Conservation (phyloP, 2,888 invertebrate species). For the Pollenia labialis region DNA sequence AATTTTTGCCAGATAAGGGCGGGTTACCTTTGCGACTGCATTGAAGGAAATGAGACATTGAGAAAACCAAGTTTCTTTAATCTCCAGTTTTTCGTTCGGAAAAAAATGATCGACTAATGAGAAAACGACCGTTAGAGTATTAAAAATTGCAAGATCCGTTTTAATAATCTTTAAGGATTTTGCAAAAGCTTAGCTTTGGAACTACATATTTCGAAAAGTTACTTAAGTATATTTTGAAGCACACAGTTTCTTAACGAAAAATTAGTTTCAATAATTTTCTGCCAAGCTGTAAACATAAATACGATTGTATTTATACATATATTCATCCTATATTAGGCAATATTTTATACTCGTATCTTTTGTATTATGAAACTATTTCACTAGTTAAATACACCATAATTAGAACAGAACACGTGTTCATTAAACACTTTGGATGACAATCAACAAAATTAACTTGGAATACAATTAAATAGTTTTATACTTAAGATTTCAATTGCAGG, state of each 20-base stretch:
- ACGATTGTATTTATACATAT: conserved; percentile 24
- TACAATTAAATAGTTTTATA: conserved; percentile 69
- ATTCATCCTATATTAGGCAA: conserved; percentile 53
- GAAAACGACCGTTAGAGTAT: too few relatives aligned
- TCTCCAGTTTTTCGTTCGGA: too few relatives aligned
- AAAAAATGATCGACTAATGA: too few relatives aligned
- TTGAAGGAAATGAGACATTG: too few relatives aligned
- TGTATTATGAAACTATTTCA: conserved; percentile 46
- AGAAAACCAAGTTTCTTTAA: too few relatives aligned
- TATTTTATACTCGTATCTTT: conserved; percentile 1
- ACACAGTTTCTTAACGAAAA: not conserved
- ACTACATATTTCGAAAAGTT: too few relatives aligned
- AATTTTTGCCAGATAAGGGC: too few relatives aligned
- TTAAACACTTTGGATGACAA: conserved; percentile 73
- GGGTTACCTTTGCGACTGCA: too few relatives aligned
- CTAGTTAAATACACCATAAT: conserved; percentile 67
- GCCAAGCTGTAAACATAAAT: conserved; percentile 14
- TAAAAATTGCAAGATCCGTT: too few relatives aligned
- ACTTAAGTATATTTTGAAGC: too few relatives aligned
- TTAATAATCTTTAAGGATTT: too few relatives aligned
- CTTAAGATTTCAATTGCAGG: conserved; percentile 37
- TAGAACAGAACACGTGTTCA: conserved; percentile 73
- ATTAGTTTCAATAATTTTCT: conserved; percentile 9
- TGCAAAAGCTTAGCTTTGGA: too few relatives aligned
- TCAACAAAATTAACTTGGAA: conserved; percentile 70